These are phyloP conservation scores for Teleopsis dalmanni DNA, from an alignment of 1,140 invertebrate genomes.

Conservation along the genomic window DNA sequence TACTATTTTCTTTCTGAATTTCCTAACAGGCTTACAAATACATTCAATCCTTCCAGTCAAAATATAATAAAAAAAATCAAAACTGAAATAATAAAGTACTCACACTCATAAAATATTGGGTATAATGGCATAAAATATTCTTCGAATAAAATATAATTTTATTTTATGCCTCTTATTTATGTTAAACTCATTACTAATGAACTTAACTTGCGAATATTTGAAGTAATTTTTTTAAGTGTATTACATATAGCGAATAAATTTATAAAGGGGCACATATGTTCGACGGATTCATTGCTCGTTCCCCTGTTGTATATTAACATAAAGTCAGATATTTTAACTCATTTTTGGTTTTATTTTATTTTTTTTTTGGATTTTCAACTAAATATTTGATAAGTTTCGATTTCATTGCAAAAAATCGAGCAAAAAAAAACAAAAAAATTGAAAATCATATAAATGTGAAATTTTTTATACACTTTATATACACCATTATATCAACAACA, in stretches of 20 bases:
- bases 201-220: not conserved
- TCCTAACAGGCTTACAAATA: too few species aligned
- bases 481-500: too few species aligned
- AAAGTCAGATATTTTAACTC: constrained; percentile 28
- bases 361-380: constrained; percentile 17
- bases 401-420: constrained; percentile 25
- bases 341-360: constrained; percentile 28
- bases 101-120: too few species aligned
- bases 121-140: too few species aligned
- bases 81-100: too few species aligned
- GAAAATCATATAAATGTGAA: not conserved
- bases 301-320: constrained; percentile 31
- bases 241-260: not conserved
- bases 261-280: not conserved
- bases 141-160: too few species aligned
- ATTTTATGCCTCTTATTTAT: not conserved
- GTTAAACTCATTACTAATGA: not conserved
- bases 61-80: too few species aligned
- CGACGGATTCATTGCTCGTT: not conserved
- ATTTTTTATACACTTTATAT: constrained; percentile 34
- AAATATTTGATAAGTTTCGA: constrained; percentile 44
- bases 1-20: too few species aligned
- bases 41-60: too few species aligned
- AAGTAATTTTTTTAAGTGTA: not conserved
- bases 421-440: constrained; percentile 4